phyloP scores from a whole-genome alignment of 2,888 invertebrate genomes.

The Meta bourneti region DNA sequence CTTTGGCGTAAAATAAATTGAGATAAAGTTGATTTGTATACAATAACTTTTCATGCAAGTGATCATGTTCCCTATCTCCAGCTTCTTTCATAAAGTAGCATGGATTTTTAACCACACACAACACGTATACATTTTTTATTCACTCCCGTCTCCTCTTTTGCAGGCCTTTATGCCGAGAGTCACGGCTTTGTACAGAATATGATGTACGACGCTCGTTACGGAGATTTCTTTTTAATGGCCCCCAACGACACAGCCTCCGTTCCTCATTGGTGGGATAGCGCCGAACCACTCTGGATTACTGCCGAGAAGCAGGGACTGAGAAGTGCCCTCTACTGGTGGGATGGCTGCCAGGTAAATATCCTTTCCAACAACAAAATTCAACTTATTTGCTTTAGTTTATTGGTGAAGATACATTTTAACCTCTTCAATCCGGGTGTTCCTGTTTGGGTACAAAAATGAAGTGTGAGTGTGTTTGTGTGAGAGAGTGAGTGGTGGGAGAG shows the following conservation, averaged over 20 bases:
- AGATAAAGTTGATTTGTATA: too few relatives aligned
- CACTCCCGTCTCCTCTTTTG: neutral
- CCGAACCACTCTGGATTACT: slow-evolving; percentile 78
- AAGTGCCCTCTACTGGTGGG: slow-evolving; percentile 78
- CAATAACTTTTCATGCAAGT: too few relatives aligned
- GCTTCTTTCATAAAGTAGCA: too few relatives aligned
- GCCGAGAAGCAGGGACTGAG: slow-evolving; percentile 77
- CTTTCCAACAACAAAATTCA: neutral
- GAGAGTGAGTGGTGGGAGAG: neutral
- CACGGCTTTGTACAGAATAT: slow-evolving; percentile 81
- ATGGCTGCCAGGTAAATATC: slow-evolving; percentile 78
- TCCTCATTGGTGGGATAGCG: slow-evolving; percentile 78
- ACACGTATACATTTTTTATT: too few relatives aligned
- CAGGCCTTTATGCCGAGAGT: slow-evolving; percentile 79
- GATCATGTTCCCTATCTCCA: too few relatives aligned
- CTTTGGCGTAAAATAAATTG: too few relatives aligned
- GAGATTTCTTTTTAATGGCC: slow-evolving; percentile 78
- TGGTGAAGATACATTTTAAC: neutral
- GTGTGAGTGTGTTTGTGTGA: neutral
- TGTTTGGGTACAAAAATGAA: neutral
- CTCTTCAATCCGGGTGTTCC: neutral
- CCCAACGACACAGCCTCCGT: slow-evolving; percentile 77
- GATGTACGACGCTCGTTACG: slow-evolving; percentile 79
- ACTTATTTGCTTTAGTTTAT: neutral
- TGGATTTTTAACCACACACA: too few relatives aligned